These are phyloP conservation scores for Drosophila lacertosa DNA, from an alignment of 1,140 invertebrate species.

Conservation along the genomic window DNA sequence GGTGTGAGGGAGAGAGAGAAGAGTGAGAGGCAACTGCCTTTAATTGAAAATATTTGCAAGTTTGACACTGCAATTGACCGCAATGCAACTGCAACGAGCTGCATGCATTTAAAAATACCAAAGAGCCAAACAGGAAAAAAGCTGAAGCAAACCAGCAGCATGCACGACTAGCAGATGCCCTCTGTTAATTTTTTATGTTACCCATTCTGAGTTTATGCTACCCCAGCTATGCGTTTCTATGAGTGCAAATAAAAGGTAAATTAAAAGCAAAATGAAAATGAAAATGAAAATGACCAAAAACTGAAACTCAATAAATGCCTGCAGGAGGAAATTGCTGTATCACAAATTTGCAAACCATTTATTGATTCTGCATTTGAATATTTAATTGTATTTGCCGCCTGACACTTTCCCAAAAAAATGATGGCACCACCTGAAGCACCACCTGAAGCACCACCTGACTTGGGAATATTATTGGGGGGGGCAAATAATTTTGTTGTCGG, in stretches of 20 bases:
- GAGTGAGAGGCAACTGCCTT: constrained; percentile 49
- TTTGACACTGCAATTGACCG: constrained; percentile 72
- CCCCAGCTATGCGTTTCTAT: background rate
- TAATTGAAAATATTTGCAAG: constrained; percentile 79
- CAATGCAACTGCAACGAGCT: constrained; percentile 51
- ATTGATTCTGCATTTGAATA: constrained; percentile 79
- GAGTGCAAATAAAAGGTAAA: background rate
- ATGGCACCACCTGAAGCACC: constrained; percentile 46
- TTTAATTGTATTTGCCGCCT: constrained; percentile 70
- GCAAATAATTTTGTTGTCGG: constrained; percentile 52
- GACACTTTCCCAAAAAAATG: constrained; percentile 52
- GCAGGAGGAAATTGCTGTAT: constrained; percentile 33
- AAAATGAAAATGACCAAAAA: constrained; percentile 4
- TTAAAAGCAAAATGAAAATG: background rate
- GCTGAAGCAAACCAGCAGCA: too few species aligned
- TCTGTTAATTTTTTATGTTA: background rate
- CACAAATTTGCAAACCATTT: constrained; percentile 45
- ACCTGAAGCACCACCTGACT: background rate
- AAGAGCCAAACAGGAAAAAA: too few species aligned
- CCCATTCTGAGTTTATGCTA: background rate
- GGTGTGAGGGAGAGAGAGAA: background rate
- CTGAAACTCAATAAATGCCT: constrained; percentile 44
- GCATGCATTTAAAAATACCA: constrained; percentile 41
- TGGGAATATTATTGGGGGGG: background rate
- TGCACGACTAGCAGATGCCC: constrained; percentile 3